These are phyloP conservation scores for Drosophila dunni DNA, from an alignment of 1,140 invertebrate genomes.

Conservation along the genomic window DNA sequence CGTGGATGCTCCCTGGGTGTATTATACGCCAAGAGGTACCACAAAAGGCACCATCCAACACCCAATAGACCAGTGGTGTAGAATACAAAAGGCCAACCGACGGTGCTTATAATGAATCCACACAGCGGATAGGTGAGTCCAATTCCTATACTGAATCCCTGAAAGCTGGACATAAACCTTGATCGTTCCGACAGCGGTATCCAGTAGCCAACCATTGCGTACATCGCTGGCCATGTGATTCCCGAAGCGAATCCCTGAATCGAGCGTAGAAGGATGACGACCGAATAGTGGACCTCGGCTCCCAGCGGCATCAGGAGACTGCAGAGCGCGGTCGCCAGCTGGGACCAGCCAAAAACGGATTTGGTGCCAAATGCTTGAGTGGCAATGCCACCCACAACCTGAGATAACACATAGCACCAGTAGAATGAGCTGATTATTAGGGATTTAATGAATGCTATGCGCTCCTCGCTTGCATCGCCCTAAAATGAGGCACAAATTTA, in stretches of 20 bases:
- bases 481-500: conserved; percentile 34
- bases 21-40: conserved; percentile 91
- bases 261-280: conserved; percentile 87
- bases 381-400: conserved; percentile 90
- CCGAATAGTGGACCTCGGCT: conserved; percentile 87
- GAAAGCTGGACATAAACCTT: conserved; percentile 91
- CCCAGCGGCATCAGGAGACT: conserved; percentile 88
- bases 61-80: conserved; percentile 90
- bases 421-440: conserved; percentile 89
- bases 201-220: conserved; percentile 93
- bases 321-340: conserved; percentile 88
- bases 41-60: conserved; percentile 88
- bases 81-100: conserved; percentile 89
- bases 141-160: conserved; percentile 91
- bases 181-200: conserved; percentile 91
- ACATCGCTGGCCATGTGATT: conserved; percentile 94
- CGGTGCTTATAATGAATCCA: conserved; percentile 89
- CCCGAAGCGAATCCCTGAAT: conserved; percentile 90
- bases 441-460: conserved; percentile 86
- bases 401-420: conserved; percentile 90
- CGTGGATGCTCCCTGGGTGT: conserved; percentile 90
- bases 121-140: conserved; percentile 89
- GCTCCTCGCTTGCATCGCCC: conserved; percentile 85
- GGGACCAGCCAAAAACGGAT: conserved; percentile 90
- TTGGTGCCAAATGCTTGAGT: conserved; percentile 93